Percentiles rank a stretch among this genome's conserved stretches.
Conservation (phyloP, 2,888 invertebrate species). For the Schizaphis graminum region DNA sequence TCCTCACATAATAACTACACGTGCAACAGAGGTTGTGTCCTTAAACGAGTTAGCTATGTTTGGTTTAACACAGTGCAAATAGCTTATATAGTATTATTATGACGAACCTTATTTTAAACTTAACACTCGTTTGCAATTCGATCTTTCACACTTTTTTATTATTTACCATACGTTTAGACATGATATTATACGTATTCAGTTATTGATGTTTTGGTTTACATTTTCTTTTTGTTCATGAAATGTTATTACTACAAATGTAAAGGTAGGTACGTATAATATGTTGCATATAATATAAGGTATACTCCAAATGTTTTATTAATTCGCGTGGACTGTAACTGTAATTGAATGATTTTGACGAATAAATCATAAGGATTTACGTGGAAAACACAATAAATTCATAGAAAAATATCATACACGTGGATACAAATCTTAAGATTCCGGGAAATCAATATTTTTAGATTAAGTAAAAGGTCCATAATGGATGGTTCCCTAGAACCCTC, state of each 20-base stretch:
- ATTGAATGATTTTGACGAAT: not conserved
- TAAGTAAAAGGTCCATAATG: constrained; percentile 11
- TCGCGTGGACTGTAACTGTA: not conserved
- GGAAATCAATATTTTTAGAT: constrained; percentile 27
- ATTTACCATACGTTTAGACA: not conserved
- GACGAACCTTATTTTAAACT: not conserved
- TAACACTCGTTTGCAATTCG: not conserved
- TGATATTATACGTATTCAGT: not conserved
- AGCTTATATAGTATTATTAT: no score
- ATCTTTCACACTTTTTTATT: not conserved
- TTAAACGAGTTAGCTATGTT: not conserved
- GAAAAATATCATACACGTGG: not conserved
- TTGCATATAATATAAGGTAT: not conserved
- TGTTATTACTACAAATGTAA: not conserved
- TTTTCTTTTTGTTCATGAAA: not conserved
- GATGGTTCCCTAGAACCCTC: not conserved
- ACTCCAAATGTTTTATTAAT: not conserved
- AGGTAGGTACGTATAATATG: not conserved
- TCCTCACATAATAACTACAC: not conserved
- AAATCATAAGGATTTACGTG: not conserved
- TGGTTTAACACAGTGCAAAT: no score
- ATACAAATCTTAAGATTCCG: not conserved
- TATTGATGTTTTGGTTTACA: not conserved
- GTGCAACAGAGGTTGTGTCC: not conserved
- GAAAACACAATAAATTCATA: not conserved